Conservation (phyloP, 2,113 vertebrate genomes). For the Platysteira castanea region DNA sequence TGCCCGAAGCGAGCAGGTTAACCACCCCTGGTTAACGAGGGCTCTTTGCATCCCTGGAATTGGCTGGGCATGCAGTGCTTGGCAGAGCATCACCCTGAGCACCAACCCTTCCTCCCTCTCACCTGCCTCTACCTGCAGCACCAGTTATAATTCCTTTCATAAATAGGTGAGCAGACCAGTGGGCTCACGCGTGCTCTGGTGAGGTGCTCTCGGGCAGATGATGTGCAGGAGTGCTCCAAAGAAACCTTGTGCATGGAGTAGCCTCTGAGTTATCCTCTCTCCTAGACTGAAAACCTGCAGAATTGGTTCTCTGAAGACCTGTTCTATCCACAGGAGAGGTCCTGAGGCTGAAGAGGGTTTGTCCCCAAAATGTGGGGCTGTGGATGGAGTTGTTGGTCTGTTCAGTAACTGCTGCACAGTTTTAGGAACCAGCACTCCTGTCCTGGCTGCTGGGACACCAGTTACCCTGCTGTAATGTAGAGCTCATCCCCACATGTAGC, state of each 20-base stretch:
- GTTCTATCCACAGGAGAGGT: neutral
- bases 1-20: neutral
- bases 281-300: neutral
- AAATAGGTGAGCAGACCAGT: rapidly evolving
- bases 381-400: neutral
- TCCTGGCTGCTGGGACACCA: neutral
- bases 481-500: neutral
- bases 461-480: neutral
- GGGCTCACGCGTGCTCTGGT: rapidly evolving
- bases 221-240: neutral
- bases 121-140: rapidly evolving
- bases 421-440: neutral
- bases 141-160: neutral
- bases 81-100: neutral
- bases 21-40: rapidly evolving
- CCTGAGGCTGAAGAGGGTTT: neutral
- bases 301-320: neutral
- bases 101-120: neutral
- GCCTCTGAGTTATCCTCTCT: neutral
- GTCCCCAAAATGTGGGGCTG: neutral
- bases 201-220: neutral
- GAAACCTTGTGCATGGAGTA: neutral
- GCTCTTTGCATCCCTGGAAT: rapidly evolving
- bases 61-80: neutral
- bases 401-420: neutral